Evolutionary conservation across 1,140 invertebrate species (phyloP).

Genomic region (Oedothorax gibbosus): DNA sequence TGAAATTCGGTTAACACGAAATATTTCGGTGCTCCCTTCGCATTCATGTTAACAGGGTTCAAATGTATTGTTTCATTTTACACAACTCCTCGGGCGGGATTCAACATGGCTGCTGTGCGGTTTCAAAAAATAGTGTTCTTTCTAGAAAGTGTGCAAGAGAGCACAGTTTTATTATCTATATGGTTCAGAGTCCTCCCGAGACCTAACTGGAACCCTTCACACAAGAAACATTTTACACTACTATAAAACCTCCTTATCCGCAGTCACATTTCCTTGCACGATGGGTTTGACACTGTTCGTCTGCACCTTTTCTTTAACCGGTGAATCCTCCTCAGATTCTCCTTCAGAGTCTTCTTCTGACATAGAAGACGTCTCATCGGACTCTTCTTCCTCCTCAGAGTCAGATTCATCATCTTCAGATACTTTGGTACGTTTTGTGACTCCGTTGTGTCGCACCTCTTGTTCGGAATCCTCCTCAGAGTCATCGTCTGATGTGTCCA

Average conservation of each 20-base stretch:
- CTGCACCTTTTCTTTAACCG: not conserved
- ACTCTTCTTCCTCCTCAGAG: not conserved
- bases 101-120: too few relatives aligned
- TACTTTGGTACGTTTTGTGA: conserved; percentile 5
- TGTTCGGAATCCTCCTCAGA: conserved; percentile 24
- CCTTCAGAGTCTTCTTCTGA: conserved; percentile 9
- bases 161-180: too few relatives aligned
- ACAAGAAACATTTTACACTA: not conserved
- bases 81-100: too few relatives aligned
- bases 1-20: too few relatives aligned
- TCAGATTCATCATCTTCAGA: conserved; percentile 19
- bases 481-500: not conserved
- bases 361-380: not conserved
- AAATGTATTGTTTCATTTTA: too few relatives aligned
- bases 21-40: too few relatives aligned
- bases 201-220: too few relatives aligned
- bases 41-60: too few relatives aligned
- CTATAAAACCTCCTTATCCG: conserved; percentile 11
- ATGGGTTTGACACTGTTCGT: conserved; percentile 11
- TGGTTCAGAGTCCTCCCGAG: too few relatives aligned
- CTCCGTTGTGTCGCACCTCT: not conserved
- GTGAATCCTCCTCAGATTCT: not conserved
- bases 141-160: too few relatives aligned
- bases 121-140: too few relatives aligned
- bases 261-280: conserved; percentile 11